A percentile compares a stretch with the other conserved stretches of the same genome.
These are phyloP conservation scores for Ascidia mentula DNA, from an alignment of 23 tunicate species.

Conservation along the genomic window DNA sequence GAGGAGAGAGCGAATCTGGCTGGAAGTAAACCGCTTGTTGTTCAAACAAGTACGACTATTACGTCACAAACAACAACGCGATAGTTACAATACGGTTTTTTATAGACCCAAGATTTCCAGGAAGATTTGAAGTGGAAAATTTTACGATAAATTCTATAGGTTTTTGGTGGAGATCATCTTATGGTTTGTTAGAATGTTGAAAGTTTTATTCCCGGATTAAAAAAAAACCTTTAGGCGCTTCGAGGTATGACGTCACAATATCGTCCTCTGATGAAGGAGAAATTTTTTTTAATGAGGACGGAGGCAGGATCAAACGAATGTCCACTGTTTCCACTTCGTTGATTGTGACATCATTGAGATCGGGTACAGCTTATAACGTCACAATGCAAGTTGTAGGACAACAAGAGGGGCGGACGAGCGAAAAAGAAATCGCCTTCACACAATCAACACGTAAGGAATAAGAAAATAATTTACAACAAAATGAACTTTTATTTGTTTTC, in stretches of 20 bases:
- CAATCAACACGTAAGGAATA: conserved; percentile 25
- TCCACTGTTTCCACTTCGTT: background rate
- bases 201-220: too few species aligned
- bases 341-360: background rate
- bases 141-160: conserved; percentile 6
- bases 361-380: background rate
- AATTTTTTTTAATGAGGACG: too few species aligned
- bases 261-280: conserved; percentile 32
- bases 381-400: conserved; percentile 5
- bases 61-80: background rate
- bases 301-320: background rate
- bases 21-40: conserved; percentile 17
- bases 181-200: background rate
- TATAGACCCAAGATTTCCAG: background rate
- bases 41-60: conserved; percentile 51
- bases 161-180: background rate
- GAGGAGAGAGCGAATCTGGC: conserved; percentile 21
- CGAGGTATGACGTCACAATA: conserved; percentile 18
- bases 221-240: conserved; percentile 37
- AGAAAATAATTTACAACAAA: background rate
- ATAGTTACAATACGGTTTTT: background rate
- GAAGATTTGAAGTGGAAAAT: conserved; percentile 7
- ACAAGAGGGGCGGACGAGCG: background rate
- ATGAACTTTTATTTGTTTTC: background rate
- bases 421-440: conserved; percentile 18